Conservation (phyloP, 2,797 vertebrate species). For the Anabacerthia variegaticeps region DNA sequence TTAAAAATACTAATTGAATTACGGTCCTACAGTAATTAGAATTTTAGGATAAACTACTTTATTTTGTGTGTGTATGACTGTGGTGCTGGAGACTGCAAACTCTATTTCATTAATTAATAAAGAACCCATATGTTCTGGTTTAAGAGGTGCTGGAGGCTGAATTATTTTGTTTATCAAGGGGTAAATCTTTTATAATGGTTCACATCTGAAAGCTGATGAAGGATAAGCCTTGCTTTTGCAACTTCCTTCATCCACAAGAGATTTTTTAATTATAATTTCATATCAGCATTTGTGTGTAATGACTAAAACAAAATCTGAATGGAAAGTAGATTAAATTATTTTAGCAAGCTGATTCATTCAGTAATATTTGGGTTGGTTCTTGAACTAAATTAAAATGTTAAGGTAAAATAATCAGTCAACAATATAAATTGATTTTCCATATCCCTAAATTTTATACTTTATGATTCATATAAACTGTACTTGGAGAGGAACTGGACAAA, state of each 20-base stretch:
- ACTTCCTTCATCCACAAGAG: background rate
- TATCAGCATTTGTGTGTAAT: background rate
- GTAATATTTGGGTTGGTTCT: background rate
- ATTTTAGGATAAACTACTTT: conserved; percentile 37
- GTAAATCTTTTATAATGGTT: conserved; percentile 46
- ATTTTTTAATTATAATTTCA: conserved; percentile 26
- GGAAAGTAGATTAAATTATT: background rate
- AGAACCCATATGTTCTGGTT: conserved; percentile 7
- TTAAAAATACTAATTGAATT: conserved; percentile 54
- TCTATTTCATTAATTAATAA: conserved; percentile 62
- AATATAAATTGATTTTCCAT: background rate
- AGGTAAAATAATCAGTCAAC: background rate
- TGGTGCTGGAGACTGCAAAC: background rate
- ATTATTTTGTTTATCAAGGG: conserved; percentile 35
- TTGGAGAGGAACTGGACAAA: background rate
- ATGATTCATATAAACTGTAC: background rate
- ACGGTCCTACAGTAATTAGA: conserved; percentile 44
- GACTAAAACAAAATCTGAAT: background rate
- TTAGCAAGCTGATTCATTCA: background rate
- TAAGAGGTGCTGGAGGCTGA: background rate
- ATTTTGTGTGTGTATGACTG: background rate
- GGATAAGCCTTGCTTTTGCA: conserved; percentile 7
- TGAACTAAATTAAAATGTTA: background rate
- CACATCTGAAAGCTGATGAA: conserved; percentile 21
- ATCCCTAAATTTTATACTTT: background rate